A percentile compares a stretch with the other conserved stretches of the same genome.
Evolutionary conservation across 1,140 invertebrate species (phyloP).

Genomic region (Leptoteleia sp.): DNA sequence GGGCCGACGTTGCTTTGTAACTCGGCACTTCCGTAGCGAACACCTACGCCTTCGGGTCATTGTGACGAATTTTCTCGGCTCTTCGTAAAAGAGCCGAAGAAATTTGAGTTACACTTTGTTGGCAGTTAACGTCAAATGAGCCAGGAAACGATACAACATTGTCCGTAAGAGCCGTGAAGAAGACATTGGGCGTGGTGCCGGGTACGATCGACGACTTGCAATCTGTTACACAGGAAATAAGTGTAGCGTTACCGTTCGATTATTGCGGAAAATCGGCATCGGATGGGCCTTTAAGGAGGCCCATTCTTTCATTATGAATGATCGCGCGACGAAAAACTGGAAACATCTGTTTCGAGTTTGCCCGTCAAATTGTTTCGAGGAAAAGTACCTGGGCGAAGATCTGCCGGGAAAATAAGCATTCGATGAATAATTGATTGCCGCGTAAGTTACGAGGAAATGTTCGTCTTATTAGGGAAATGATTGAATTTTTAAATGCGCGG

Average conservation of each 20-base stretch:
- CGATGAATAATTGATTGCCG: too few relatives aligned
- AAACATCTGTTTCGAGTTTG: slow-evolving; percentile 34
- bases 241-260: slow-evolving; percentile 66
- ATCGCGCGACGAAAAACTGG: slow-evolving; percentile 40
- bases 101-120: slow-evolving; percentile 69
- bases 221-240: slow-evolving; percentile 65
- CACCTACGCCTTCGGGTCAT: slow-evolving; percentile 69
- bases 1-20: slow-evolving; percentile 61
- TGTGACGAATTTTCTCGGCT: slow-evolving; percentile 73
- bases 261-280: slow-evolving; percentile 60
- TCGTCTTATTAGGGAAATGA: too few relatives aligned
- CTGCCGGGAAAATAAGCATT: too few relatives aligned
- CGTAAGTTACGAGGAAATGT: too few relatives aligned
- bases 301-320: slow-evolving; percentile 18
- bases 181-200: slow-evolving; percentile 63
- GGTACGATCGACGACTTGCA: slow-evolving; percentile 37
- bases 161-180: slow-evolving; percentile 60
- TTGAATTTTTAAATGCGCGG: too few relatives aligned
- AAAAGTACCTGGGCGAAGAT: slow-evolving; percentile 15
- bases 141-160: slow-evolving; percentile 73
- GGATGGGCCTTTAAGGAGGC: slow-evolving; percentile 17
- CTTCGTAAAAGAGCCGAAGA: slow-evolving; percentile 59
- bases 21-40: slow-evolving; percentile 73
- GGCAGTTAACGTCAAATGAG: slow-evolving; percentile 67
- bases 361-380: slow-evolving; percentile 30